Conservation (phyloP, 2,113 vertebrate species). For the Calyptomena viridis region DNA sequence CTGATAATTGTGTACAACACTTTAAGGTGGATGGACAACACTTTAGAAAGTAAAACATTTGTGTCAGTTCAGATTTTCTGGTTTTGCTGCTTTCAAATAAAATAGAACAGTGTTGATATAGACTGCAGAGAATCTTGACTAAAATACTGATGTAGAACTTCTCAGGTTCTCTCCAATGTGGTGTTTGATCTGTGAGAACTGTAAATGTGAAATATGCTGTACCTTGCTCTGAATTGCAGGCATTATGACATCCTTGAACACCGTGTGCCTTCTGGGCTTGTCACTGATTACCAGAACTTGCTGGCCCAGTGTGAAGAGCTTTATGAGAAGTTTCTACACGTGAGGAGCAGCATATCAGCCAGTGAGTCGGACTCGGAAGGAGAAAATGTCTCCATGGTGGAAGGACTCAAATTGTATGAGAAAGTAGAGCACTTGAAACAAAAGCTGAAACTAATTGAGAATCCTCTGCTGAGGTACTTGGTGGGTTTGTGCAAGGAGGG, state of each 20-base stretch:
- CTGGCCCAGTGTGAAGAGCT: constrained; percentile 81
- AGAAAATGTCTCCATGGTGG: constrained; percentile 91
- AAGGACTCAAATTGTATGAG: constrained; percentile 88
- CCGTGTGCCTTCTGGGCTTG: constrained; percentile 86
- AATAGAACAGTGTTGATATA: neutral
- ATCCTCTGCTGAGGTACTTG: constrained; percentile 85
- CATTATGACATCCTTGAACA: constrained; percentile 93
- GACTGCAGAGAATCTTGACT: neutral
- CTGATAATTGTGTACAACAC: neutral
- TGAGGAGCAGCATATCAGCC: constrained; percentile 81
- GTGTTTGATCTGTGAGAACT: neutral
- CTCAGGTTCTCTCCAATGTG: neutral
- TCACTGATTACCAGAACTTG: constrained; percentile 82
- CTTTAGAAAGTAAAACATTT: neutral
- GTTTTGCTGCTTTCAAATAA: neutral
- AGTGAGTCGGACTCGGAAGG: constrained; percentile 80
- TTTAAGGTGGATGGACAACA: neutral
- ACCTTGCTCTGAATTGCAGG: constrained; percentile 65
- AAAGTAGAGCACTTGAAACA: constrained; percentile 87
- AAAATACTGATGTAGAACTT: neutral
- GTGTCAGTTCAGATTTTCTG: neutral
- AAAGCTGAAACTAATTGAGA: constrained; percentile 92
- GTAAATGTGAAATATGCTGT: neutral
- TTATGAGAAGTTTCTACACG: constrained; percentile 81
- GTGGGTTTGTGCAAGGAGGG: neutral